Evolutionary conservation across 2,888 invertebrate genomes (phyloP), one percentile per base, ranked within the genome.

Genomic region (Cataglyphis rosenhaueri): DNA sequence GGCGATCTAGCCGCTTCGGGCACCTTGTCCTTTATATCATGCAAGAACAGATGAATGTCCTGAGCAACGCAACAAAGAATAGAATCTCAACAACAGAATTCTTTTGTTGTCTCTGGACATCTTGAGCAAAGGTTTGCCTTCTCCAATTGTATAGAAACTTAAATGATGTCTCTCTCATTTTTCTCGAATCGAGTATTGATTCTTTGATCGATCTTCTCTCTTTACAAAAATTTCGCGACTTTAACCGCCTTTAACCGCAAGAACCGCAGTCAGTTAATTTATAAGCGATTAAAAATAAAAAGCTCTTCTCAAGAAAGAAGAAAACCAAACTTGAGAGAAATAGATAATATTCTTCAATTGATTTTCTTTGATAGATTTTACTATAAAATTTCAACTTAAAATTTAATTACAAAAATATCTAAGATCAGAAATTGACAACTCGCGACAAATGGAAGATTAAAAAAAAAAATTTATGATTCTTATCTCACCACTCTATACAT

Each of bases 1-100:
- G 87, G 83, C 83, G 89, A 86, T 83, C 89, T 88, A 84, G 85
- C 81, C 84, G 83, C 86, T 81, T 85, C 85, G 82, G 84, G 83
- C 87, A 85, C 3, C 52, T 75, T 86, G 86, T 81, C 87, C 74
- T 64, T 73, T 86, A 85, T 85, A 88, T 85, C 88, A 81, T 83
- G 44, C 55, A 29, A 70, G 59, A 78, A 78, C 76, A 44, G 70
- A 59, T 38, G 38, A 64, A 18, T 25, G 25, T 55, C 18, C 65
- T 10, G 35, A 38, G n/a, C 52, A 25, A 75, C 32, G 44, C 44
- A 18, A 48, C 74, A 25, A 55, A 55, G 38, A 76, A 52, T 76
- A 52, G 35, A 65, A 25, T 12, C 55, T 41, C 66, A 35, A 66
- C 55, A 10, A 41, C 18, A 29, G 12, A 65, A 76, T 75, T 64